A percentile compares a stretch with the other conserved stretches of the same genome.
Evolutionary conservation across 2,797 vertebrate genomes (phyloP).

Genomic region (Cuniculus paca): DNA sequence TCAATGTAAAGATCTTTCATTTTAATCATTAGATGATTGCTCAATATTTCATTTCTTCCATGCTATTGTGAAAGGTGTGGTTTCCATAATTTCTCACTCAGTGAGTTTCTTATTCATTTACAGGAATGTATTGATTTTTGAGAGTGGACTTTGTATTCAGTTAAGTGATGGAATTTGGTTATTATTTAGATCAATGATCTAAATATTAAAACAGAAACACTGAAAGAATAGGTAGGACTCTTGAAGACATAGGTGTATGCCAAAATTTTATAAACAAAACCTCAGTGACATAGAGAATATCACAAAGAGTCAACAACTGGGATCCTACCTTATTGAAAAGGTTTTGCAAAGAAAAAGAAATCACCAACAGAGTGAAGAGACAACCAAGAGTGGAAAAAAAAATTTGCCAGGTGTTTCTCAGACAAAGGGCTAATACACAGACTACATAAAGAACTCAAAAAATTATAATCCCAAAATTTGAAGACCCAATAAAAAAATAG

Average conservation of each 20-base stretch:
- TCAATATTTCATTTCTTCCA: not conserved
- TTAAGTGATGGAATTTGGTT: not conserved
- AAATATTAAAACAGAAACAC: not conserved
- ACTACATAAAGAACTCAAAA: not conserved
- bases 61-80: not conserved
- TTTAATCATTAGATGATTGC: not conserved
- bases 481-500: not conserved
- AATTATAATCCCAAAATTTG: not conserved
- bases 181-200: not conserved
- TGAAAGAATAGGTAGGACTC: not conserved
- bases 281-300: not conserved
- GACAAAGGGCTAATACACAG: not conserved
- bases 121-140: not conserved
- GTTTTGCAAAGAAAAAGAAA: not conserved
- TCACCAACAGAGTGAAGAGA: not conserved
- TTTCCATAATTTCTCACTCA: not conserved
- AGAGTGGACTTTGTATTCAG: not conserved
- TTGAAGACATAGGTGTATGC: not conserved
- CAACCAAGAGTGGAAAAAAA: not conserved
- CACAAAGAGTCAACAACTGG: not conserved
- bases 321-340: not conserved
- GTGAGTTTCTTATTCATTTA: not conserved
- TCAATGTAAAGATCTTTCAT: not conserved
- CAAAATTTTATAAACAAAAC: not conserved
- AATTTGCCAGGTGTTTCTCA: not conserved